A percentile compares a stretch with the other conserved stretches of the same genome.
phyloP scores from a whole-genome alignment of 2,888 invertebrate genomes.

The Pachycephus smyrnensis region DNA sequence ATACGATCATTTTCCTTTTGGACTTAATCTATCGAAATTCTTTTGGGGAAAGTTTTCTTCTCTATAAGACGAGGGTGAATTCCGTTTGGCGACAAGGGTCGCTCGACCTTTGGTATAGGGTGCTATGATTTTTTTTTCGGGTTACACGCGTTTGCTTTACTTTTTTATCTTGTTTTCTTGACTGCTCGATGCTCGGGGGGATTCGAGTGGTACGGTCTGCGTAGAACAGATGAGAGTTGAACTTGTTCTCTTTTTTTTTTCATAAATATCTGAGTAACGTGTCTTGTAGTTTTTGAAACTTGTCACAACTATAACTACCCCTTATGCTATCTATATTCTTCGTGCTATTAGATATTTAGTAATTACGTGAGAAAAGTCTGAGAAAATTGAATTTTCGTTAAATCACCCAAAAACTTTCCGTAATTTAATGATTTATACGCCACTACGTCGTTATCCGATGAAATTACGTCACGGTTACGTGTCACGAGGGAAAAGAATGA shows the following conservation, averaged over 20 bases:
- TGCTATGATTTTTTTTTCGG: background rate
- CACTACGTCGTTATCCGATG: background rate
- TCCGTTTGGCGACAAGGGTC: background rate
- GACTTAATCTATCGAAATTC: too few relatives aligned
- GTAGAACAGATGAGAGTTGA: background rate
- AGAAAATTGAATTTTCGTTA: background rate
- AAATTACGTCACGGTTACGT: background rate
- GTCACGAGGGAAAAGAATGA: background rate
- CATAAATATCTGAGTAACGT: too few relatives aligned
- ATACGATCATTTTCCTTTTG: too few relatives aligned
- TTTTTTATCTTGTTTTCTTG: background rate
- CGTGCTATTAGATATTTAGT: background rate
- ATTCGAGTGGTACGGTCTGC: background rate
- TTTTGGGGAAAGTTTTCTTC: too few relatives aligned
- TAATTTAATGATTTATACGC: background rate
- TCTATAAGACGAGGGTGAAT: too few relatives aligned
- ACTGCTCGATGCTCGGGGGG: background rate
- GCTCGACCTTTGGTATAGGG: background rate
- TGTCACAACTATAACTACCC: background rate
- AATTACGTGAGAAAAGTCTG: background rate
- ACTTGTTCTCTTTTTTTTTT: background rate
- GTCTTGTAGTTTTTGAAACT: background rate
- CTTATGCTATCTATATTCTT: too few relatives aligned
- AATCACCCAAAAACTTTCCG: too few relatives aligned
- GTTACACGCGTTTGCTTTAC: background rate